Evolutionary conservation across 2,113 vertebrate species (phyloP), one percentile per base, ranked within the genome.

Genomic region (Dolichallabes microphthalmus): DNA sequence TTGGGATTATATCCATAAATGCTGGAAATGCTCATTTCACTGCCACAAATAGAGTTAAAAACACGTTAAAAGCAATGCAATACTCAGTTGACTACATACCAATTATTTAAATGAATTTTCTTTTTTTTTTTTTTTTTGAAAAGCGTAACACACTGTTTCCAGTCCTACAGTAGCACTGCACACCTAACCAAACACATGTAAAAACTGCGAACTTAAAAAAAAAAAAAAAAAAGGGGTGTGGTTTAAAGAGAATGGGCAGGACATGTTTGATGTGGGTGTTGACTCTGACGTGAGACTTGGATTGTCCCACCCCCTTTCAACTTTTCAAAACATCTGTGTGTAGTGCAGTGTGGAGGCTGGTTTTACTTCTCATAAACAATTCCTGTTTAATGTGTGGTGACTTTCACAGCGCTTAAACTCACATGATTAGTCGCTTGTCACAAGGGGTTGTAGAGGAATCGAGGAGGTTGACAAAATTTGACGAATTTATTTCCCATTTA

Each of bases 391-490:
- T 32, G 12, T 5, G 11, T 3, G 52, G 73, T 30, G 8, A 57
- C 32, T 85, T 83, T 63, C 45, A 50, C 75, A 88, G 71, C 30
- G 68, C 25, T 35, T 1, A 25, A 14, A 92, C 91, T 94, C 94
- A 95, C 94, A 93, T 94, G 94, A 93, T 92, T 86, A 68, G 61
- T 80, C 81, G 89, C 89, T 90, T 92, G 93, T 94, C 93, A 94
- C 90, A 91, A 94, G 94, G 94, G 91, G 86, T 89, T 83, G 90
- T 92, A 89, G 90, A 91, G 85, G 32, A 22, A 10, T 15, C 39
- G 64, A 60, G 2, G 13, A 85, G 74, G 82, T 71, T 87, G 50
- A 60, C 64, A 14, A 10, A 83, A 0, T 7, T 15, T n/a, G n/a
- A n/a, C n/a, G 25, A 22, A 11, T 78, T 45, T 35, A 30, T 84